Evolutionary conservation across 2,113 vertebrate genomes (phyloP).

Genomic region (Actenoides hombroni): DNA sequence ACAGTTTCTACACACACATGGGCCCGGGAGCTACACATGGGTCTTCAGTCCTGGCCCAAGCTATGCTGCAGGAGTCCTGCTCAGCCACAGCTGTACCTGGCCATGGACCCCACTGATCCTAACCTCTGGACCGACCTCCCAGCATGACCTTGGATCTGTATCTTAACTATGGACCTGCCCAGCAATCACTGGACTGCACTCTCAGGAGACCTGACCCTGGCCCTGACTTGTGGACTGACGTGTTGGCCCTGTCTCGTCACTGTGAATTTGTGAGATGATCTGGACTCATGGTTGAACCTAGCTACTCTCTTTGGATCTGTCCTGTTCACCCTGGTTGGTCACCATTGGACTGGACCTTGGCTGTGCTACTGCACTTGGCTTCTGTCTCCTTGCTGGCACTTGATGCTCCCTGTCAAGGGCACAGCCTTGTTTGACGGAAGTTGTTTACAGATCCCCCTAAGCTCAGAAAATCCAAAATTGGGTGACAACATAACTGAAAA

Average conservation of each 20-base stretch:
- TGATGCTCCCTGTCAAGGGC: not conserved
- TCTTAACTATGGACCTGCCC: not conserved
- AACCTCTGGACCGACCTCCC: not conserved
- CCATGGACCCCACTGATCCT: not conserved
- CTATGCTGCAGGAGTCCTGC: not conserved
- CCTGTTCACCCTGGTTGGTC: not conserved
- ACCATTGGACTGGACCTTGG: not conserved
- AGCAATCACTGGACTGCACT: not conserved
- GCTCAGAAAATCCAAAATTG: not conserved
- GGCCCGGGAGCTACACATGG: not conserved
- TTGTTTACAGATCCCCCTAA: not conserved
- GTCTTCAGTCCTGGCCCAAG: not conserved
- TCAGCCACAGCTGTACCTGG: not conserved
- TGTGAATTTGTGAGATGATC: not conserved
- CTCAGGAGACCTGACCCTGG: not conserved
- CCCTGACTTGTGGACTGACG: not conserved
- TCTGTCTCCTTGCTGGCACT: not conserved
- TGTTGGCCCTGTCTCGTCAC: not conserved
- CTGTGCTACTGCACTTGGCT: not conserved
- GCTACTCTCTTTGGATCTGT: not conserved
- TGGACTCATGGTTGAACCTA: not conserved
- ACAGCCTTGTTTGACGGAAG: not conserved
- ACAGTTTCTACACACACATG: not conserved
- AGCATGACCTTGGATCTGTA: not conserved
- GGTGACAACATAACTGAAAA: not conserved